Conservation (phyloP, 2,888 invertebrate genomes). For the Falcaria lacertinaria region DNA sequence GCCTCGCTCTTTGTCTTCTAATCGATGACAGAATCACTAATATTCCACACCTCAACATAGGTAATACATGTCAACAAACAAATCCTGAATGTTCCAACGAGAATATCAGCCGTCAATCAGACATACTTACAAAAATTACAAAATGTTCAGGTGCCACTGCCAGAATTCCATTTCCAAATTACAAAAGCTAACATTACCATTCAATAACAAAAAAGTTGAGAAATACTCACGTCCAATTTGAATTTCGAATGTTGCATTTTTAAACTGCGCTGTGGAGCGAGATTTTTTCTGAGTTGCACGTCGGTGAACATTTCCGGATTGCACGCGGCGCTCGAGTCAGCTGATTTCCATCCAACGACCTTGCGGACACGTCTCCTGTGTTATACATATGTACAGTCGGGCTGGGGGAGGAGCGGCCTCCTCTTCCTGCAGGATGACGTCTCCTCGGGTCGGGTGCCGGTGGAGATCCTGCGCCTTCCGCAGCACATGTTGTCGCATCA, state of each 20-base stretch:
- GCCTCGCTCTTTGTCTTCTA: slow-evolving; percentile 27
- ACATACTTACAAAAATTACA: not conserved
- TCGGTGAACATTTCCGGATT: slow-evolving; percentile 54
- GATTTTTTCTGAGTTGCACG: slow-evolving; percentile 25
- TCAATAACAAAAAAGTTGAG: slow-evolving; percentile 13
- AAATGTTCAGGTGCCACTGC: not conserved
- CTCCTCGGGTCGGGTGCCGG: slow-evolving; percentile 66
- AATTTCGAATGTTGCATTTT: slow-evolving; percentile 24
- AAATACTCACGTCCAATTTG: slow-evolving; percentile 45
- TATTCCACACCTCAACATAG: slow-evolving; percentile 11
- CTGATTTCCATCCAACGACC: slow-evolving; percentile 71
- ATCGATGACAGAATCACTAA: slow-evolving; percentile 14
- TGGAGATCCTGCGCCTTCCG: slow-evolving; percentile 63
- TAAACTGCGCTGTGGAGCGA: slow-evolving; percentile 22
- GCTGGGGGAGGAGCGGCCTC: slow-evolving; percentile 46
- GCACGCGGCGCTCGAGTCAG: slow-evolving; percentile 62
- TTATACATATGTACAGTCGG: slow-evolving; percentile 65
- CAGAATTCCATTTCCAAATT: slow-evolving; percentile 13
- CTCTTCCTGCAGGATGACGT: slow-evolving; percentile 73
- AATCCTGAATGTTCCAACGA: not conserved
- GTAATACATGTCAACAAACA: slow-evolving; percentile 1
- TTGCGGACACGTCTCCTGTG: slow-evolving; percentile 56
- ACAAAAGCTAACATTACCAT: slow-evolving; percentile 13
- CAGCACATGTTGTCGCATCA: slow-evolving; percentile 71
- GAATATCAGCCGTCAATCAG: not conserved